These are phyloP conservation scores for Cataglyphis livida DNA, from an alignment of 2,888 invertebrate species.

Conservation along the genomic window DNA sequence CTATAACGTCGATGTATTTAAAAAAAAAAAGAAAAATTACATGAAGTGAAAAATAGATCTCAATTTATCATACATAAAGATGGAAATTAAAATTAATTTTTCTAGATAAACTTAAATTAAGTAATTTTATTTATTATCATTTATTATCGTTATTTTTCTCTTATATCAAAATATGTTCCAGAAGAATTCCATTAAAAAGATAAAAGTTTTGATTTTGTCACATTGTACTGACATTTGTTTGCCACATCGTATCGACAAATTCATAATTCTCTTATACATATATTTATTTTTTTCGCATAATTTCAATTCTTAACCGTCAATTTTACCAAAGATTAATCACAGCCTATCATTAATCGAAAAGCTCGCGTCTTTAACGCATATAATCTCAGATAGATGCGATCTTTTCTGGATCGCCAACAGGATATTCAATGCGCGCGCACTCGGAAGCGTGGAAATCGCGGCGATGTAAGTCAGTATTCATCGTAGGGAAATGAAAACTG, in stretches of 20 bases:
- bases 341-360: neutral
- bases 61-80: neutral
- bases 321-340: neutral
- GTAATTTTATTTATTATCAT: neutral
- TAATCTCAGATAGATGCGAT: constrained; percentile 13
- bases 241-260: neutral
- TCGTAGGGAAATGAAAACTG: constrained; percentile 56
- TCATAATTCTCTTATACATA: neutral
- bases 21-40: neutral
- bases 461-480: neutral
- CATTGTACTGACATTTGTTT: too few relatives aligned
- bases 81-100: neutral
- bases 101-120: neutral
- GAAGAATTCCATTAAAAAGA: neutral
- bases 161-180: neutral
- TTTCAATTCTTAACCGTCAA: constrained; percentile 8
- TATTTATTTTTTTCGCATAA: neutral
- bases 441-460: constrained; percentile 48
- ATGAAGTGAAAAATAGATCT: neutral
- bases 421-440: neutral
- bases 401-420: neutral
- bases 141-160: neutral
- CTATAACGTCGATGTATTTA: neutral
- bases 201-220: neutral
- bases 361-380: constrained; percentile 5